Percentiles rank a stretch among this genome's conserved stretches.
Evolutionary conservation across 1,140 invertebrate genomes (phyloP).

Genomic region (Lucilia cuprina): DNA sequence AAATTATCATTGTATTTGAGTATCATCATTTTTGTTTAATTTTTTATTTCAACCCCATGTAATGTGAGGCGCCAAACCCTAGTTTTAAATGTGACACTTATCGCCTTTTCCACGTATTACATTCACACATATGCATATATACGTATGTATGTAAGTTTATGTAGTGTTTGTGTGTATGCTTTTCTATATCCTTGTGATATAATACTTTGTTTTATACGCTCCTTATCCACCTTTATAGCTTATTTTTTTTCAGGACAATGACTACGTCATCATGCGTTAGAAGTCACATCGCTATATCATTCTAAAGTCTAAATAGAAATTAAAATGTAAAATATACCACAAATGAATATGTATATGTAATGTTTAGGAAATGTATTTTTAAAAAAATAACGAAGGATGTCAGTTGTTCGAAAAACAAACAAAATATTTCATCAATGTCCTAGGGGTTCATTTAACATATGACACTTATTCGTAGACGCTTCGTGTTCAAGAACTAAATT

Average conservation of each 20-base stretch:
- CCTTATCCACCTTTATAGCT: not conserved
- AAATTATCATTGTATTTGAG: not conserved
- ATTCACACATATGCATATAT: not conserved
- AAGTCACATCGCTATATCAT: not conserved
- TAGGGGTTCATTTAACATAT: too few species aligned
- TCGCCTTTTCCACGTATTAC: not conserved
- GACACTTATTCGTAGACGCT: too few species aligned
- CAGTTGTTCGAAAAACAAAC: too few species aligned
- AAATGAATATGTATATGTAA: too few species aligned
- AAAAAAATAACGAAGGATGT: too few species aligned
- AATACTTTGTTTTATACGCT: not conserved
- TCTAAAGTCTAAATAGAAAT: not conserved
- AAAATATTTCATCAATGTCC: too few species aligned
- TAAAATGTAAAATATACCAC: not conserved
- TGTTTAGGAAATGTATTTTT: too few species aligned
- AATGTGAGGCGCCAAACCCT: slow-evolving; percentile 28
- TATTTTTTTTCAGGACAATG: not conserved
- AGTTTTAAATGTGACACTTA: slow-evolving; percentile 20
- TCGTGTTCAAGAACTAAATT: too few species aligned
- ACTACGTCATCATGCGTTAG: not conserved
- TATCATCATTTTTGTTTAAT: not conserved
- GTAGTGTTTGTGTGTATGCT: not conserved
- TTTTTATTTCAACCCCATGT: not conserved
- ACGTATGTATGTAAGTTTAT: not conserved
- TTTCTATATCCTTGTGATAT: not conserved